A percentile compares a stretch with the other conserved stretches of the same genome.
phyloP scores from a whole-genome alignment of 2,888 invertebrate species.

The Acanthosepion pharaonis region DNA sequence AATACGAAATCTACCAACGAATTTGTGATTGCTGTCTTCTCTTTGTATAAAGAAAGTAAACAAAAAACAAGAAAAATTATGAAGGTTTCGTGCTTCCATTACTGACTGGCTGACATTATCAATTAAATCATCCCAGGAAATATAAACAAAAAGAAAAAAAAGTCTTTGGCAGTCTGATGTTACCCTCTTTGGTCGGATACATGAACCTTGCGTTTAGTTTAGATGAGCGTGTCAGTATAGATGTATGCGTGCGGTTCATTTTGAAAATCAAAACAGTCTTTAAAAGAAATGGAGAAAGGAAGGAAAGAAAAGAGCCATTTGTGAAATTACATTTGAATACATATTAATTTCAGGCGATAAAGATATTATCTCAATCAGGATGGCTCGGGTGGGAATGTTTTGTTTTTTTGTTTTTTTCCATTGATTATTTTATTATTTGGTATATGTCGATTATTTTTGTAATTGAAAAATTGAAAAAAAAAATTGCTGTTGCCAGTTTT shows the following conservation, averaged over 20 bases:
- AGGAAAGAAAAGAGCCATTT: slow-evolving; percentile 2
- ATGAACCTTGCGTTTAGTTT: background rate
- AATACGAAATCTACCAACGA: too few relatives aligned
- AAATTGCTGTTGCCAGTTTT: too few relatives aligned
- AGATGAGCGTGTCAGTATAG: background rate
- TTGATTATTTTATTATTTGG: background rate
- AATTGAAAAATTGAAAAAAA: background rate
- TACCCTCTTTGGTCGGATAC: background rate
- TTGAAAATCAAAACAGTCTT: background rate
- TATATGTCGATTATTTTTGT: background rate
- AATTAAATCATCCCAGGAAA: background rate
- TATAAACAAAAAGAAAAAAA: background rate
- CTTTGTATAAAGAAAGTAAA: too few relatives aligned
- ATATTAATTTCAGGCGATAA: background rate
- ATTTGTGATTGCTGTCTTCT: too few relatives aligned
- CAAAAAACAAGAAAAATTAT: background rate
- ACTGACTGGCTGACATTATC: background rate
- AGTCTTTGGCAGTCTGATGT: background rate
- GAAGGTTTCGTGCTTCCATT: background rate
- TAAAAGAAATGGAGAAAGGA: background rate
- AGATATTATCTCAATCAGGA: background rate
- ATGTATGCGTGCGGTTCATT: background rate
- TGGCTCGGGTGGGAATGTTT: background rate
- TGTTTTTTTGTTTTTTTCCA: background rate
- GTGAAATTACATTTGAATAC: slow-evolving; percentile 9